Base-by-base conservation (phyloP, 2,888 invertebrate genomes). In the Athripsodes cinereus region DNA sequence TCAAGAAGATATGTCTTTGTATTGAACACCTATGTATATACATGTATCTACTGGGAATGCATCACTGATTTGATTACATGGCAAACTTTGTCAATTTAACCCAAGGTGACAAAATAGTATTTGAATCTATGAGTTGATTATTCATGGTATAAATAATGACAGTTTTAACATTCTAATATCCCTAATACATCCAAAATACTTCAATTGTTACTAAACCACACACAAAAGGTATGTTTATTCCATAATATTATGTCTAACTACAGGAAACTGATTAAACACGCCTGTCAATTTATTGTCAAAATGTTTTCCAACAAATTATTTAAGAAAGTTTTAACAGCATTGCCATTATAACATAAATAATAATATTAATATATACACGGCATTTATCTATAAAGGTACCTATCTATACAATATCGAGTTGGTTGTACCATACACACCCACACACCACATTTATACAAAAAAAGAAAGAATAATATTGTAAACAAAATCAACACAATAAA, bases 281-380 rank as follows among this genome's bases (percentile, higher is more conserved):
- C 40, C 16, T 40, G 40, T 40, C 40, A 40, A n/a, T 40, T 40
- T 40, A 40, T 40, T 40, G 40, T 40, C 40, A 40, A 40, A 40
- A 40, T 13, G 40, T 40, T 40, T 40, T 40, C 40, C 40, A n/a
- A 40, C 40, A 40, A 40, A 40, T 40, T 40, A 40, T 40, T 40
- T 40, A 40, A 40, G 40, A 40, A 40, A 40, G 40, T 40, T 40
- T 40, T 13, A 16, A 40, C 40, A 16, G 40, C 40, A 40, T 3
- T 40, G 40, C 16, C 40, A 40, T 13, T 16, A 16, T 40, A 8
- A n/a, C 13, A 40, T 8, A 10, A 26, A 26, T 26, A 26, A n/a
- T n/a, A n/a, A n/a, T n/a, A n/a, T n/a, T n/a, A n/a, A n/a, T 26
- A 26, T 10, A 3, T 10, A 26, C 26, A 26, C 26, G 5, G 26